Evolutionary conservation across 92 coral and sea anemone genomes (phyloP), one percentile per base, ranked within the genome.

Genomic region (Porites rus): DNA sequence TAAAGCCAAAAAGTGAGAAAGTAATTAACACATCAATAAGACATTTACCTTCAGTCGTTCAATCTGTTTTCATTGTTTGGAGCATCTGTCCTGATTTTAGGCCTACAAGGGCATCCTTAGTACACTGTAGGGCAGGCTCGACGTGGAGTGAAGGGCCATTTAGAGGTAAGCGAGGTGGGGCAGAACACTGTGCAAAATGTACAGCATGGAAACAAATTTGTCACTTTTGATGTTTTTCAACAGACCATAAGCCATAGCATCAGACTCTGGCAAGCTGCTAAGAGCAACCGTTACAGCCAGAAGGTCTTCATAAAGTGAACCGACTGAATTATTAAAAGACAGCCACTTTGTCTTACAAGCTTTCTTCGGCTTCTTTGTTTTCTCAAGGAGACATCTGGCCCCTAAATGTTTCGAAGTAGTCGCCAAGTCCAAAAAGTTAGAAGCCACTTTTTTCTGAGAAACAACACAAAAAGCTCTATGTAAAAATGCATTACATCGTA

Each of bases 271-370:
- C 14, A 69, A 28, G 51, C 65, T 61, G 51, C 65, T 81, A 38
- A 70, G 74, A 43, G 79, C 19, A 3, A 75, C 11, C 79, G 53
- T 13, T 50, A 81, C 75, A 81, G 77, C 76, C 60, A 51, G 65
- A 31, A 81, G 75, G 28, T 81, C 86, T 67, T 81, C 86, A 81
- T 18, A 81, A 54, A 81, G 76, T 28, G 78, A 28, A 70, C 63
- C 14, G 74, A 81, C 86, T 20, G 83, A 70, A 65, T 81, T 20
- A 50, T 81, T 69, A 53, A 81, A 67, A 11, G 86, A 81, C 46
- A 69, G 65, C 78, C 86, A 81, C 86, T 78, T 81, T 70, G 86
- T 81, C 75, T 72, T 70, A 56, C 78, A 69, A 28, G 86, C 86
- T 69, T 81, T 81, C 68, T 81, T 81, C 64, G 69, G 76, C 78